Evolutionary conservation across 2,113 vertebrate species (phyloP).

Genomic region (Thoracochromis brauschi): DNA sequence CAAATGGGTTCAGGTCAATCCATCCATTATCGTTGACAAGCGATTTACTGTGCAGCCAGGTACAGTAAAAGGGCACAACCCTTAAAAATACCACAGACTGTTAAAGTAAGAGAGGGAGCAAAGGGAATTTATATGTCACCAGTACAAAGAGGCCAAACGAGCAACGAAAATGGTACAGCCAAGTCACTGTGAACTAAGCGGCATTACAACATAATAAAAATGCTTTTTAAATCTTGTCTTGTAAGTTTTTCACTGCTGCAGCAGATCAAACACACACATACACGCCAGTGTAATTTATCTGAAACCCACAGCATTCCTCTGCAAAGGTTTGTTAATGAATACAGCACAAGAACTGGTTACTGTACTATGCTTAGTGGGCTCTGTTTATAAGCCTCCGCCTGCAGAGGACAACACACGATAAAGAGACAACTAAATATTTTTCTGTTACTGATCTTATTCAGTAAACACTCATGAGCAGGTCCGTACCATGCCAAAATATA

Average conservation of each 20-base stretch:
- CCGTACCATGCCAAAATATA: background rate
- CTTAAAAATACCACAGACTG: background rate
- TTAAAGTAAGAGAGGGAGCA: background rate
- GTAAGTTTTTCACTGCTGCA: background rate
- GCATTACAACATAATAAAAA: background rate
- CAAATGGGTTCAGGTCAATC: background rate
- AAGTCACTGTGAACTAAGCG: background rate
- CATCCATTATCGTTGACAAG: background rate
- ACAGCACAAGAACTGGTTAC: background rate
- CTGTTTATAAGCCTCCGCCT: background rate
- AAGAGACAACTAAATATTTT: background rate
- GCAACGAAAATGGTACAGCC: background rate
- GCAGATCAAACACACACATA: background rate
- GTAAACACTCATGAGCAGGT: accelerated
- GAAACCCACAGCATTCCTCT: background rate
- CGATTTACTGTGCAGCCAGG: background rate
- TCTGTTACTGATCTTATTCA: background rate
- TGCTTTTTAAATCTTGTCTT: background rate
- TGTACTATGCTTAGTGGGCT: background rate
- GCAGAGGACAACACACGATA: background rate
- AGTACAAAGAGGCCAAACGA: background rate
- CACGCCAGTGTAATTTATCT: background rate
- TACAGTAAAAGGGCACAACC: background rate
- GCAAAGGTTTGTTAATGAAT: background rate
- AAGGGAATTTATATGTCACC: background rate